phyloP scores from a whole-genome alignment of 2,113 vertebrate species.

The Galeopterus variegatus region DNA sequence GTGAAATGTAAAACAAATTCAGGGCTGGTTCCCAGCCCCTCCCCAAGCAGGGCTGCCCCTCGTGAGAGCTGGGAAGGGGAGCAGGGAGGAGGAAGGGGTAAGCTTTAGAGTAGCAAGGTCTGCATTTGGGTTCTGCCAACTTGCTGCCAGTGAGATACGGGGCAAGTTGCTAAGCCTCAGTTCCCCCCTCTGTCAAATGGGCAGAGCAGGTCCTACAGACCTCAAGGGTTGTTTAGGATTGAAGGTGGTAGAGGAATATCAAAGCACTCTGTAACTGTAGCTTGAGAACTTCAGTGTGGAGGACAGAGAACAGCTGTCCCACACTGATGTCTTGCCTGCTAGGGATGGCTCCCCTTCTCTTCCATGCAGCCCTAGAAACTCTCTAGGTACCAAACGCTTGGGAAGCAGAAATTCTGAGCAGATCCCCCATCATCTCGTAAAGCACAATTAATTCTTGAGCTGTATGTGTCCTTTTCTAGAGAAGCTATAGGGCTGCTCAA shows the following conservation, averaged over 20 bases:
- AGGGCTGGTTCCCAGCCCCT: neutral
- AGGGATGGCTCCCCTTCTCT: neutral
- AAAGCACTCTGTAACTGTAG: neutral
- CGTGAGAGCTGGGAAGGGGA: neutral
- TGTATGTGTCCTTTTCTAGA: accelerated
- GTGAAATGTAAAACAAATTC: neutral
- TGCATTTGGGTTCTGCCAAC: neutral
- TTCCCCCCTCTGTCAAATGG: neutral
- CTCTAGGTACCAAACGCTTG: neutral
- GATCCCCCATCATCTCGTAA: neutral
- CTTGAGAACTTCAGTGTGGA: accelerated
- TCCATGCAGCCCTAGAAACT: neutral
- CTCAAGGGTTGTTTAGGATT: neutral
- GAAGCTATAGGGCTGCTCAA: neutral
- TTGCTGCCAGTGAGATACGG: neutral
- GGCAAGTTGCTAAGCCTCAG: neutral
- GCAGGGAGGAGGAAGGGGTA: neutral
- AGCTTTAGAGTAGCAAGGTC: neutral
- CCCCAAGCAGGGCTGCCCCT: neutral
- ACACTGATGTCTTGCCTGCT: accelerated
- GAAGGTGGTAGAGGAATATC: neutral
- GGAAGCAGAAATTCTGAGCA: neutral
- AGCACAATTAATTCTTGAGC: neutral
- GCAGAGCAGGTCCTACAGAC: neutral
- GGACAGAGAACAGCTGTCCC: neutral